Base-by-base conservation (phyloP, 1,140 invertebrate genomes). In the Hypsibius dujardini region DNA sequence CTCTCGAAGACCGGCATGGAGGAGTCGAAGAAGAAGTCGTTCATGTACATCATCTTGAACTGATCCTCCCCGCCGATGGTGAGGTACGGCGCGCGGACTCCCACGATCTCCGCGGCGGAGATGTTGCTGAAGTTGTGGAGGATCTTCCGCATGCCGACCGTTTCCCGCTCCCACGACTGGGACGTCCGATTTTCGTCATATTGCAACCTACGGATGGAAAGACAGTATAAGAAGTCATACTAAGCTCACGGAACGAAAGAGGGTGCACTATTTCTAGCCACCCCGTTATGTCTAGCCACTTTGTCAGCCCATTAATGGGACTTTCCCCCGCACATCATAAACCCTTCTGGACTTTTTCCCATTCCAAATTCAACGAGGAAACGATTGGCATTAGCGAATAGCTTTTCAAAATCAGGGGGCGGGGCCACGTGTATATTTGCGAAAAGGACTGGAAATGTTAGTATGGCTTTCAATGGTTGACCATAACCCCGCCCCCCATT, bases 41-140 rank as follows among this genome's bases (percentile, higher is more conserved):
- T 90, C 79, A 93, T 90, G 81, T 94, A 91, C 90, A 95, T 94
- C 91, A 95, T 95, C 71, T 88, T 90, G 81, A 95, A 95, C 81
- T 95, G 92, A 78, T 93, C 92, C 82, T 95, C 93, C 42, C 93
- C 93, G 72, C 93, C 93, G 0, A 95, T 90, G 46, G 90, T 82
- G 47, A 96, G 81, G 78, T 95, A 94, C 0, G 93, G 93, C 0
- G 92, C 90, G 60, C 93, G 85, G 1, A 96, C 87, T 50, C 94
- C 94, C 0, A 95, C 90, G 42, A 96, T 90, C 73, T 89, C 90
- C 80, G 92, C 92, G 76, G 94, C 91, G 0, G 91, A 92, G 71
- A 95, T 84, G 80, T 94, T 94, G 70, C 91, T 87, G 78, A 87
- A 95, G 75, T 92, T 92, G 79, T 95, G 90, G 28, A 88, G 86